Conservation (phyloP, 1,140 invertebrate genomes). For the Euura lappo region DNA sequence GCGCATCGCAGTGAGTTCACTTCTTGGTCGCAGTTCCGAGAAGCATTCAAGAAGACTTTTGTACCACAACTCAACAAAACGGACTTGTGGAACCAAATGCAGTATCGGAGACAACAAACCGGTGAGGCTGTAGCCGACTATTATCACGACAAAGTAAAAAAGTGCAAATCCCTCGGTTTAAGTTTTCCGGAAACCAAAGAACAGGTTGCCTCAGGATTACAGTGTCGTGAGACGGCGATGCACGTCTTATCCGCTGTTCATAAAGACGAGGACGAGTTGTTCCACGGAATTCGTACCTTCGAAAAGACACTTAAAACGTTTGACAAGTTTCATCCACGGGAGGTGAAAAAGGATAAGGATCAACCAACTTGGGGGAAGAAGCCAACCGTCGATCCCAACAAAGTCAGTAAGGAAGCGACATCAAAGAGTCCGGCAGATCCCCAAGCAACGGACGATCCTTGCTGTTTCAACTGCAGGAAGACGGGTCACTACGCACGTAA, state of each 20-base stretch:
- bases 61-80: too few species aligned
- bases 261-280: constrained; percentile 19
- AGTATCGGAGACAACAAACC: constrained; percentile 22
- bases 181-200: constrained; percentile 22
- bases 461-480: too few species aligned
- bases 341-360: too few species aligned
- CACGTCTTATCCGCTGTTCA: constrained; percentile 6
- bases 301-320: not conserved
- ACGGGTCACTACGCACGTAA: too few species aligned
- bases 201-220: constrained; percentile 28
- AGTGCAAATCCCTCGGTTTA: constrained; percentile 27
- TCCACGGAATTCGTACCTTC: constrained; percentile 2
- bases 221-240: constrained; percentile 19
- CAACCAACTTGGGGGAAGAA: too few species aligned
- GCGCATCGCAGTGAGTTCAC: too few species aligned
- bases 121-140: constrained; percentile 25
- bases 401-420: too few species aligned
- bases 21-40: constrained; percentile 9
- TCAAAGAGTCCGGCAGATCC: too few species aligned
- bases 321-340: too few species aligned
- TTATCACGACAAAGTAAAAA: constrained; percentile 29
- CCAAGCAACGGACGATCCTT: too few species aligned
- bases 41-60: constrained; percentile 22
- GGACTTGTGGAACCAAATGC: constrained; percentile 26
- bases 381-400: too few species aligned